Conservation (phyloP, 2,113 vertebrate genomes). For the Ivindomyrus marchei region DNA sequence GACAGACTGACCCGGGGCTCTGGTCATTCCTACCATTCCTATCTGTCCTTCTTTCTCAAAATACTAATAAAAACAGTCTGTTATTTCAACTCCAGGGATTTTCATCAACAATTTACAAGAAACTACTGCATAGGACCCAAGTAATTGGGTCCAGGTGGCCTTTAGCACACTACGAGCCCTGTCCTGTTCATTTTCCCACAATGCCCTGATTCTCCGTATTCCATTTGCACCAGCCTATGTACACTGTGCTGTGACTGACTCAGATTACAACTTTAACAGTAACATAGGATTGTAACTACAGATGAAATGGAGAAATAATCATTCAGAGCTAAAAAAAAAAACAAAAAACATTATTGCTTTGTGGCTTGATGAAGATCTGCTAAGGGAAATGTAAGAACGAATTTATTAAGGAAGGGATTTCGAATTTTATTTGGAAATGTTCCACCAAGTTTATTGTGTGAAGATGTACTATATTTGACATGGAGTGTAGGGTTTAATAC, state of each 20-base stretch:
- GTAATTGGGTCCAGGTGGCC: neutral
- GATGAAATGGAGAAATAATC: neutral
- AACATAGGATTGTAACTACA: neutral
- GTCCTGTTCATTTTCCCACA: neutral
- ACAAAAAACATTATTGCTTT: neutral
- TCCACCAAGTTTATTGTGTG: neutral
- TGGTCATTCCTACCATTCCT: neutral
- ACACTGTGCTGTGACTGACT: neutral
- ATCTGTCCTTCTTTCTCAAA: neutral
- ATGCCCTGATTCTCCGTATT: neutral
- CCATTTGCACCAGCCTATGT: neutral
- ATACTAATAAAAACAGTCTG: neutral
- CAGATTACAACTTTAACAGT: neutral
- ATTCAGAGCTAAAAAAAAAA: neutral
- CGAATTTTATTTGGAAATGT: neutral
- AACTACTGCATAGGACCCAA: too few species aligned
- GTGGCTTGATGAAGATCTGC: neutral
- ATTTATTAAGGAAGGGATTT: neutral
- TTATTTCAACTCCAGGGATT: neutral
- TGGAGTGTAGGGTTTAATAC: neutral
- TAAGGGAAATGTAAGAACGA: neutral
- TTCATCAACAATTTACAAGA: neutral
- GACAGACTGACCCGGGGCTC: neutral
- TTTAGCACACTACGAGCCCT: neutral
- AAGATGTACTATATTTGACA: neutral